Percentiles rank a stretch among this genome's conserved stretches.
phyloP scores from a whole-genome alignment of 1,140 invertebrate species.

The Apocrypta bakeri region DNA sequence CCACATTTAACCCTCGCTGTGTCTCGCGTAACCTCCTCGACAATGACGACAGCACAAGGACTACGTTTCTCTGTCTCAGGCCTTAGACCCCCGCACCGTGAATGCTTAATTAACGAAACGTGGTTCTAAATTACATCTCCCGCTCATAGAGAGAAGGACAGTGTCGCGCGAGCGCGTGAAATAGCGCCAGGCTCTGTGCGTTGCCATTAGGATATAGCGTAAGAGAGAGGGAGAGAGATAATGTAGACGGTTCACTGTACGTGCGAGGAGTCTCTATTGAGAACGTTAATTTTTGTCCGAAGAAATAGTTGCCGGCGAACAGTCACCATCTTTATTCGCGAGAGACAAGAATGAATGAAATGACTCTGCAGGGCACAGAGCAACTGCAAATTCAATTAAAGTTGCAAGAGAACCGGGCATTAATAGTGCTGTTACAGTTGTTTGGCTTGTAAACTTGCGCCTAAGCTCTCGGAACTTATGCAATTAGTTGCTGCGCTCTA shows the following conservation, averaged over 20 bases:
- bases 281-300: neutral
- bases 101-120: slow-evolving; percentile 42
- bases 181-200: neutral
- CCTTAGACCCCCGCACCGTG: slow-evolving; percentile 30
- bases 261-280: neutral
- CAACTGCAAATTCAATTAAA: slow-evolving; percentile 23
- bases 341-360: neutral
- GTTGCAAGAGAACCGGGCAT: neutral
- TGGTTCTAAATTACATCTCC: slow-evolving; percentile 19
- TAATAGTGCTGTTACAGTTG: slow-evolving; percentile 14
- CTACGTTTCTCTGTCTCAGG: slow-evolving; percentile 17
- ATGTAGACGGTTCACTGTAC: neutral
- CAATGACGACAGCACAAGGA: neutral
- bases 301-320: neutral
- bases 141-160: neutral
- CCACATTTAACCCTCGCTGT: neutral
- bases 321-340: neutral
- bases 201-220: too few species aligned
- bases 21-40: neutral
- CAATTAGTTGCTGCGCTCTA: neutral
- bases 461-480: neutral
- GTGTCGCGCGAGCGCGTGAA: neutral
- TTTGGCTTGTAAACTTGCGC: neutral
- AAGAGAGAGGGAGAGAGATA: neutral
- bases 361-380: neutral